Evolutionary conservation across 92 coral and sea anemone genomes (phyloP).

Genomic region (Epizoanthus scotinus): DNA sequence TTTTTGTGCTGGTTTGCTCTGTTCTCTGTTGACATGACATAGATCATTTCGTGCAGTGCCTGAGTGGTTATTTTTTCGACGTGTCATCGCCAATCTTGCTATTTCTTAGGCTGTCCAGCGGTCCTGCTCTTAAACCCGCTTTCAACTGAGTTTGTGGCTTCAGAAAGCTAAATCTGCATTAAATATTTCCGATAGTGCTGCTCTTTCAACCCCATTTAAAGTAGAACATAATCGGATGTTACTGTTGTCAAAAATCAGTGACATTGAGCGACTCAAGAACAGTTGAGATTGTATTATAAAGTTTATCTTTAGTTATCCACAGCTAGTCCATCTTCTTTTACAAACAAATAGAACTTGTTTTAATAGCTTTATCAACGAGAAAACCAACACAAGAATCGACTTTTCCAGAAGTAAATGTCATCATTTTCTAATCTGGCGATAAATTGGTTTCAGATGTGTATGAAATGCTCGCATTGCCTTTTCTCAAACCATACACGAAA

Average conservation of each 20-base stretch:
- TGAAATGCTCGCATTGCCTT: background rate
- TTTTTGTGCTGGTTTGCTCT: background rate
- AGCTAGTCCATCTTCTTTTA: background rate
- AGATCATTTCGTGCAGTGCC: background rate
- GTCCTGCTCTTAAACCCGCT: background rate
- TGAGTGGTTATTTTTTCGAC: constrained; percentile 6
- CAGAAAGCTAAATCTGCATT: background rate
- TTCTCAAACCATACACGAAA: background rate
- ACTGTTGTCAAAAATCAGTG: background rate
- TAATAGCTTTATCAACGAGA: constrained; percentile 23
- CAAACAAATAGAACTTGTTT: constrained; percentile 30
- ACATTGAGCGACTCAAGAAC: background rate
- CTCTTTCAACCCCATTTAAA: background rate
- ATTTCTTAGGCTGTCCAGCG: constrained; percentile 4
- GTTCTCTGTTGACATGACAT: constrained; percentile 23
- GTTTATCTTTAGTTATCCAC: background rate
- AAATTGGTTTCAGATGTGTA: constrained; percentile 26
- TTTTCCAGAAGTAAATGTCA: constrained; percentile 22
- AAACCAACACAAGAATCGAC: constrained; percentile 17
- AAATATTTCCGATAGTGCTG: background rate
- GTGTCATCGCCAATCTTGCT: background rate
- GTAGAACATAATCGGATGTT: background rate
- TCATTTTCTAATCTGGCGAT: constrained; percentile 24
- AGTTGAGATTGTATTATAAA: background rate
- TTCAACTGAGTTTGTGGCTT: background rate